Conservation (phyloP, 2,888 invertebrate species). For the Dryobotodes eremita region DNA sequence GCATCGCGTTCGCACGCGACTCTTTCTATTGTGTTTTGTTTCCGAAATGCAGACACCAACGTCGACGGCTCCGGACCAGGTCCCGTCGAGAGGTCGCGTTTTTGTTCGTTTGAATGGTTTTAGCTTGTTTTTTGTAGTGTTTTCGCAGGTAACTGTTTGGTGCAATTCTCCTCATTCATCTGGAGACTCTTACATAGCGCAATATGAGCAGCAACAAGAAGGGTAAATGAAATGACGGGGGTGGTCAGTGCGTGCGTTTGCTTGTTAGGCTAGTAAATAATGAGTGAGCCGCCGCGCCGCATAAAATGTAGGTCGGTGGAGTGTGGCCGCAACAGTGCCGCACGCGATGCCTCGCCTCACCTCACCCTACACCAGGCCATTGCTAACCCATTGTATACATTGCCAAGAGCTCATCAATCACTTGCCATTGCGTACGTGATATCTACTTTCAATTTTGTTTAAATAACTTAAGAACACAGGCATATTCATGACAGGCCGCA, state of each 20-base stretch:
- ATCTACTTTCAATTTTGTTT: conserved; percentile 35
- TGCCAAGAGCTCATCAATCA: conserved; percentile 75
- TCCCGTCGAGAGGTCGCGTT: conserved; percentile 85
- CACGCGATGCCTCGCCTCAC: conserved; percentile 83
- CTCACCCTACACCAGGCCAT: conserved; percentile 74
- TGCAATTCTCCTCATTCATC: conserved; percentile 78
- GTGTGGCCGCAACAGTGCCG: conserved; percentile 81
- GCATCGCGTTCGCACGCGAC: conserved; percentile 87
- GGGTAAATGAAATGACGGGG: conserved; percentile 75
- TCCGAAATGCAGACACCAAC: conserved; percentile 90
- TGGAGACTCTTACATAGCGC: conserved; percentile 50
- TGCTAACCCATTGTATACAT: conserved; percentile 75
- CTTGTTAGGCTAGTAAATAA: conserved; percentile 82
- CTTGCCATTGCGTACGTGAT: conserved; percentile 27
- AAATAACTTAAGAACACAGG: not conserved
- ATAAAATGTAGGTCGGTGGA: conserved; percentile 90
- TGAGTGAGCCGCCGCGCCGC: conserved; percentile 84
- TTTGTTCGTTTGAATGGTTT: conserved; percentile 85
- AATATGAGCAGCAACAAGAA: conserved; percentile 66
- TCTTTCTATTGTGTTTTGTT: conserved; percentile 90
- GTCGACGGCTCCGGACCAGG: conserved; percentile 83
- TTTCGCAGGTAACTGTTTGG: conserved; percentile 87
- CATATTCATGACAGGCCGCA: not conserved
- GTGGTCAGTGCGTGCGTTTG: conserved; percentile 81
- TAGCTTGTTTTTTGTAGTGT: conserved; percentile 83